These are phyloP conservation scores for Amiota communis DNA, from an alignment of 2,888 invertebrate species.

Conservation along the genomic window DNA sequence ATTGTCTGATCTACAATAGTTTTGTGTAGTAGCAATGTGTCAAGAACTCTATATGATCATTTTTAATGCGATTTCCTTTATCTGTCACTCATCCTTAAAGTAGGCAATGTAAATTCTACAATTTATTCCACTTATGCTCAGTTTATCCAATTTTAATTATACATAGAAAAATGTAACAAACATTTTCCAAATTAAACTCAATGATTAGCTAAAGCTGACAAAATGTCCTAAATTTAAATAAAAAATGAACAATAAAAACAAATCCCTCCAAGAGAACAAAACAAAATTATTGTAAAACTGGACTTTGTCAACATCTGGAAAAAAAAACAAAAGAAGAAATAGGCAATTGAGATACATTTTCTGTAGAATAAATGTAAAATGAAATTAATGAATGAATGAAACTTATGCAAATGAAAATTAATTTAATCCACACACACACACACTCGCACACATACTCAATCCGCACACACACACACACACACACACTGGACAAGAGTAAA, in stretches of 20 bases:
- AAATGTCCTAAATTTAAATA: constrained; percentile 26
- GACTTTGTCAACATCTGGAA: constrained; percentile 5
- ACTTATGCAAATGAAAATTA: constrained; percentile 73
- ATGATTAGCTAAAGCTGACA: constrained; percentile 29
- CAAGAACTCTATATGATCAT: no score
- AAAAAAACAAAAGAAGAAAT: no score
- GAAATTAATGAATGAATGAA: constrained; percentile 62
- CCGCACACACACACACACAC: no score
- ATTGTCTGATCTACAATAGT: no score
- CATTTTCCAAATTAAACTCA: constrained; percentile 17
- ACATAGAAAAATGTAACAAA: background rate
- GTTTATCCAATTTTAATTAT: no score
- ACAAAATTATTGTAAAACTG: constrained; percentile 2
- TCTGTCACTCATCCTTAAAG: no score
- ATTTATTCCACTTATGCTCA: no score
- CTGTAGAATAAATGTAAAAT: constrained; percentile 54
- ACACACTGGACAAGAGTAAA: constrained; percentile 57
- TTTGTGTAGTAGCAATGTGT: no score
- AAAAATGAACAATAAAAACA: constrained; percentile 14
- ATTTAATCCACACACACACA: constrained; percentile 72
- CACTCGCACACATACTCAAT: constrained; percentile 24
- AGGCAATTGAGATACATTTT: constrained; percentile 3
- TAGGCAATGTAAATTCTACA: no score
- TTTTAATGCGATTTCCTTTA: no score
- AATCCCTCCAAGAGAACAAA: constrained; percentile 1